Conservation (phyloP, 2,888 invertebrate species). For the Polydrusus pterygomalis region DNA sequence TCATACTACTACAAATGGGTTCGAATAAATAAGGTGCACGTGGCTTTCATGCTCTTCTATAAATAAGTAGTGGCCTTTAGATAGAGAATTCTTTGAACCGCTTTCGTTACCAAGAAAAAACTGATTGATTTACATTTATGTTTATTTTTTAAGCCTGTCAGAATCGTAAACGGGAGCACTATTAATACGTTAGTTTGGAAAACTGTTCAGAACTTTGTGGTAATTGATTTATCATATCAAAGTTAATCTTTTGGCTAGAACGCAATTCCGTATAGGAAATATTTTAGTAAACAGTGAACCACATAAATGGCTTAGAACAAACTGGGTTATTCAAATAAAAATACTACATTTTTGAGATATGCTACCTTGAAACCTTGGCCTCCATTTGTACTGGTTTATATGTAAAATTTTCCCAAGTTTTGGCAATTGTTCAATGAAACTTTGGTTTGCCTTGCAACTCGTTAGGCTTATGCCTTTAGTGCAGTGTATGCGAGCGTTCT, state of each 20-base stretch:
- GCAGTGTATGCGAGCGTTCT: not conserved
- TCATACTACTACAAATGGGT: conserved; percentile 19
- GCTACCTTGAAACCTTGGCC: conserved; percentile 2
- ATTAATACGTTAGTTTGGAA: conserved; percentile 2
- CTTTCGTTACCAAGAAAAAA: conserved; percentile 28
- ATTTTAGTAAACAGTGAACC: not conserved
- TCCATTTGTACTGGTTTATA: not conserved
- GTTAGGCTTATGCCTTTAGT: too few species aligned
- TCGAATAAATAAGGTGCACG: conserved; percentile 34
- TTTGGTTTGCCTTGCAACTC: conserved; percentile 1
- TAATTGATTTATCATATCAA: not conserved
- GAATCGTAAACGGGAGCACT: conserved; percentile 4
- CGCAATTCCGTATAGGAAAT: not conserved
- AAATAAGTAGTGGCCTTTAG: conserved; percentile 46
- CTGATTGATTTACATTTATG: conserved; percentile 19
- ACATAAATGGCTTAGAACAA: too few species aligned
- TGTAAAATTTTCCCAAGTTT: not conserved
- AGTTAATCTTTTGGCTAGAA: not conserved
- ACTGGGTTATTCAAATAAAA: too few species aligned
- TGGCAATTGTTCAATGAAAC: conserved; percentile 17
- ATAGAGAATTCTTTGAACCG: conserved; percentile 41
- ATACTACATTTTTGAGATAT: too few species aligned
- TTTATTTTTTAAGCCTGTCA: conserved; percentile 35
- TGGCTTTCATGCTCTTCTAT: conserved; percentile 40
- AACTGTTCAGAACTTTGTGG: conserved; percentile 13